Base-by-base conservation (phyloP, 1,140 invertebrate genomes). In the Macrostomum lignano region DNA sequence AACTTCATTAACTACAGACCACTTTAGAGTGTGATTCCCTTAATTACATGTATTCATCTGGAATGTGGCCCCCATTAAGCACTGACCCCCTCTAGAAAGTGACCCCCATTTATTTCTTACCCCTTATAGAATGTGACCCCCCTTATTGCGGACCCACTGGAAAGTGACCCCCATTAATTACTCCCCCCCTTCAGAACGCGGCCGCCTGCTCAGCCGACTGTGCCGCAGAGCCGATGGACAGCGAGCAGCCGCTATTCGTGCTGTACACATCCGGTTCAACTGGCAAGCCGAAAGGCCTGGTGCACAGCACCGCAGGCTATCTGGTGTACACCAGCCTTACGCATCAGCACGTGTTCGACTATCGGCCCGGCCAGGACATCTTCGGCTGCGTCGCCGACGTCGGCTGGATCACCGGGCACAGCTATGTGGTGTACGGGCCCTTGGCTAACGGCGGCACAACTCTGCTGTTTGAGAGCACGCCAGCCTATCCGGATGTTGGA, bases 261-360 rank as follows among this genome's bases (percentile, higher is more conserved):
- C 61, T 94, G 1, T 94, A 94, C 51, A 94, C 86, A 0, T 23
- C 79, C 60, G 84, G 84, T 11, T 86, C 78, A 0, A 93, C 86
- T 2, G 86, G 84, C 9, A 88, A 84, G 56, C 84, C 86, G 0
- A 96, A 96, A 57, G 86, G 84, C 22, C 79, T 94, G 3, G 46
- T 91, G 7, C 86, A 94, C 49, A 84, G 79, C 1, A 75, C 72
- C 0, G 82, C 67, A 0, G 86, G 86, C 4, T 94, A 91, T 53
- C 66, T 94, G 55, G 45, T 86, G 7, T 91, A 88, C 47, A 71
- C 50, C 6, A 48, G 51, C 10, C 43, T 48, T 2, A 62, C 60
- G 3, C 53, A 51, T n/a, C n/a, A n/a, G n/a, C n/a, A 82, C 39
- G 75, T 79, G 2, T 96, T 94, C 52, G 81, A 94, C 52, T 81